Base-by-base conservation (phyloP, 2,113 vertebrate genomes). In the Heterochromis multidens region DNA sequence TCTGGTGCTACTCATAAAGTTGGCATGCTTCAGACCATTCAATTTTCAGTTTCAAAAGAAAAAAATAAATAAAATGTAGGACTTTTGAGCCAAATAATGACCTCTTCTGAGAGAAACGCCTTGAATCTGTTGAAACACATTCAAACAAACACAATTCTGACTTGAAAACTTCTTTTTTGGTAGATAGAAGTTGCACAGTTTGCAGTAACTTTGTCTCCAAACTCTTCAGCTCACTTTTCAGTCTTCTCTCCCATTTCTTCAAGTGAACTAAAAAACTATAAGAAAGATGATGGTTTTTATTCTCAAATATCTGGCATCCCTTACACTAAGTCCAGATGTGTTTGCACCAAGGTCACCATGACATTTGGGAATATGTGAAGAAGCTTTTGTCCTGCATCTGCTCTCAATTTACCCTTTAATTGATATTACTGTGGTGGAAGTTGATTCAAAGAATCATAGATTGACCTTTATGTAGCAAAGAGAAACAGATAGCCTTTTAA, bases 161-260 rank as follows among this genome's bases (percentile, higher is more conserved):
- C 35, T 23, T 23, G 12, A 5, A 8, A 40, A 65, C 19, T 14
- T 21, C 8, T 65, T 65, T 14, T 65, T 19, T 37, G 0, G 0
- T 37, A 10, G 9, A 35, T 40, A 21, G 1, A 65, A 40, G 33
- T 65, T 65, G 33, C 12, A 0, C 14, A 3, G 62, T 40, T 40
- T 40, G 35, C 35, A 74, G 6, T 7, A 52, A 72, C 67, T 52
- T 21, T 49, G 0, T 13, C 43, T 74, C 70, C 43, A 52, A 70
- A 54, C 46, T 14, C 52, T 33, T 74, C 21, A n/a, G 70, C 46
- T 54, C 17, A 52, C 25, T 31, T 49, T 72, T 21, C 0, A 0
- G 25, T 23, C 17, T 0, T 31, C 10, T 52, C 3, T 52, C 27
- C 17, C 2, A n/a, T 54, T 52, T 4, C 2, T n/a, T 54, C 27